Evolutionary conservation across 2,797 vertebrate species (phyloP).

Genomic region (Morus bassanus): DNA sequence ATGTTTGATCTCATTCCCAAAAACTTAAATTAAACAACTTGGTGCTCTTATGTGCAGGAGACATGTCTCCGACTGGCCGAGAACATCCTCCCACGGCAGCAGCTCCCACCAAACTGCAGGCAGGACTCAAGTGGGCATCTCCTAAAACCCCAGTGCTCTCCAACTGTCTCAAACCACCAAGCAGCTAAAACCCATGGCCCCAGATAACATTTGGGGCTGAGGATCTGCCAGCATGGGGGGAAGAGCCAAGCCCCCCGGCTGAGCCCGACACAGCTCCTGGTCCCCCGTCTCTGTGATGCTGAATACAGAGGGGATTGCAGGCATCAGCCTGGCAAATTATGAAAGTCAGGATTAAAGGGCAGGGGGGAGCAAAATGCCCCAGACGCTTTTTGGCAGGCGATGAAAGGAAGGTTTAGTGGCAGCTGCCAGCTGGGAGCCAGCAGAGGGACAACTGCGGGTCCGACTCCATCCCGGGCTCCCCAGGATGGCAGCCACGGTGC

Average conservation of each 20-base stretch:
- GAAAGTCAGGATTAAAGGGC: slow-evolving; percentile 52
- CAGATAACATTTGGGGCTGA: not conserved
- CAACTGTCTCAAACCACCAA: rapidly evolving
- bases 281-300: rapidly evolving
- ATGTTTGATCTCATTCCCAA: not conserved
- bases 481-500: not conserved
- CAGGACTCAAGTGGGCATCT: not conserved
- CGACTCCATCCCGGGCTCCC: not conserved
- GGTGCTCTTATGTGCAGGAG: not conserved
- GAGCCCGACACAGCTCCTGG: not conserved
- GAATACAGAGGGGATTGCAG: not conserved
- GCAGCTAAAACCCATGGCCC: rapidly evolving
- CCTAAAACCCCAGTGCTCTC: rapidly evolving
- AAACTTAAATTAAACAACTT: not conserved
- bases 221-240: rapidly evolving
- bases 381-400: slow-evolving; percentile 59
- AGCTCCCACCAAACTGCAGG: rapidly evolving
- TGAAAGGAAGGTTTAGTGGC: slow-evolving; percentile 65
- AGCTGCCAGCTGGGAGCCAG: slow-evolving; percentile 65
- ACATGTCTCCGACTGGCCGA: not conserved
- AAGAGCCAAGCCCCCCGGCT: not conserved
- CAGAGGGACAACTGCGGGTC: slow-evolving; percentile 24
- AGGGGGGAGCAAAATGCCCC: slow-evolving; percentile 5
- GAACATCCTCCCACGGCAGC: rapidly evolving
- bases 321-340: slow-evolving; percentile 17